phyloP scores from a whole-genome alignment of 2,888 invertebrate species.

The Ormia ochracea region DNA sequence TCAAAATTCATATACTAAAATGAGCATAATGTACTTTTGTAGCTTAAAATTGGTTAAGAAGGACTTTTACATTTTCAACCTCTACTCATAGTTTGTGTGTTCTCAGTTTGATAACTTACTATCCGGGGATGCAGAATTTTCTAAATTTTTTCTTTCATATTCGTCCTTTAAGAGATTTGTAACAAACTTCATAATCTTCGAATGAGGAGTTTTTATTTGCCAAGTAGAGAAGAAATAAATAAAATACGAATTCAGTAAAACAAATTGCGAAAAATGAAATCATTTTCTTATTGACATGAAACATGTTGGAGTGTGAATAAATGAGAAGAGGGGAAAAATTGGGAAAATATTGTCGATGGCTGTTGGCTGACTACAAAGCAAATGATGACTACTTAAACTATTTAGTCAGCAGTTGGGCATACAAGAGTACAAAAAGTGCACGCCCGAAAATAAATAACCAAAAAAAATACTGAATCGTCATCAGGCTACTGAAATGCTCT shows the following conservation, averaged over 20 bases:
- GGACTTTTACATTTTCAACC: neutral
- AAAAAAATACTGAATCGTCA: too few species aligned
- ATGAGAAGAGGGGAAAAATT: neutral
- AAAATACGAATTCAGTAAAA: neutral
- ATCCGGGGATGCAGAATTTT: conserved; percentile 26
- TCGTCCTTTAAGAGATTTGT: conserved; percentile 71
- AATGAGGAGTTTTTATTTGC: conserved; percentile 48
- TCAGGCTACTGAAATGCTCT: conserved; percentile 8
- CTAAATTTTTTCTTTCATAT: conserved; percentile 67
- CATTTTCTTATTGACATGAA: conserved; percentile 24
- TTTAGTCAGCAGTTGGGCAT: neutral
- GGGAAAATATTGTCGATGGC: conserved; percentile 6
- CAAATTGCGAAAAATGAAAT: conserved; percentile 28
- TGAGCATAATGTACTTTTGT: neutral
- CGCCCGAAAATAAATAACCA: neutral
- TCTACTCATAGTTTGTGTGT: neutral
- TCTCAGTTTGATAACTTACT: conserved; percentile 39
- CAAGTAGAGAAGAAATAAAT: conserved; percentile 15
- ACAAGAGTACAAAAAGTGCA: neutral
- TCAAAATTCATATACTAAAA: neutral
- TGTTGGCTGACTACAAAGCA: conserved; percentile 12
- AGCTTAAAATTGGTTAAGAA: neutral
- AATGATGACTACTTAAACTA: conserved; percentile 48
- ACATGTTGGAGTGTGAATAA: neutral
- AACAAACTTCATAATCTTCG: conserved; percentile 69